Percentiles rank a stretch among this genome's conserved stretches.
Evolutionary conservation across 2,888 invertebrate genomes (phyloP).

Genomic region (Tridacna gigas): DNA sequence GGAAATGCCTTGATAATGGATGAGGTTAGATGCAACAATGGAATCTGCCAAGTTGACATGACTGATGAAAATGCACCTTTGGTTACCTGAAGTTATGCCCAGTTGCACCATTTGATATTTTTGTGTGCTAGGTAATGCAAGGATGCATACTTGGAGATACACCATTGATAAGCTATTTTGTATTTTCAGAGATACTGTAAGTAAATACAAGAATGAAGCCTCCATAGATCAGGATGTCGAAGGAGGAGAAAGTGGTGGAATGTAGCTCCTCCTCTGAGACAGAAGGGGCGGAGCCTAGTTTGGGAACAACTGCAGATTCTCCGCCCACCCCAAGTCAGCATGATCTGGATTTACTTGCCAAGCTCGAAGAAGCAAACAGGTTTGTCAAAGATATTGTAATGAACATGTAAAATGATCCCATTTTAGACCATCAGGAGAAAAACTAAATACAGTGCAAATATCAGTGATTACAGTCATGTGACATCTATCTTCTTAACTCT

Average conservation of each 20-base stretch:
- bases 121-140: too few relatives aligned
- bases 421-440: too few relatives aligned
- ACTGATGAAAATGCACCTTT: too few relatives aligned
- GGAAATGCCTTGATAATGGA: too few relatives aligned
- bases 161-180: not conserved
- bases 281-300: constrained; percentile 5
- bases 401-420: not conserved
- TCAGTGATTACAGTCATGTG: too few relatives aligned
- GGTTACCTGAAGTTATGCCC: too few relatives aligned
- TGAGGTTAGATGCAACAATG: too few relatives aligned
- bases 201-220: constrained; percentile 2
- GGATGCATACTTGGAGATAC: too few relatives aligned
- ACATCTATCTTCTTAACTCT: too few relatives aligned
- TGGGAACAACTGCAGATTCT: not conserved
- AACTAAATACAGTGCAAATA: too few relatives aligned
- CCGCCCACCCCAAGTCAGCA: constrained; percentile 30
- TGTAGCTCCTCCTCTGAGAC: constrained; percentile 14
- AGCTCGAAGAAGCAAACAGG: constrained; percentile 97
- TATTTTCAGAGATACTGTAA: not conserved
- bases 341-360: constrained; percentile 95
- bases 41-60: too few relatives aligned
- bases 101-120: too few relatives aligned
- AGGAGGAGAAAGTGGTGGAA: constrained; percentile 8
- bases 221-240: constrained; percentile 16
- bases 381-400: constrained; percentile 71